Percentiles rank a stretch among this genome's conserved stretches.
These are phyloP conservation scores for Sylvia atricapilla DNA, from an alignment of 2,113 vertebrate genomes.

Conservation along the genomic window DNA sequence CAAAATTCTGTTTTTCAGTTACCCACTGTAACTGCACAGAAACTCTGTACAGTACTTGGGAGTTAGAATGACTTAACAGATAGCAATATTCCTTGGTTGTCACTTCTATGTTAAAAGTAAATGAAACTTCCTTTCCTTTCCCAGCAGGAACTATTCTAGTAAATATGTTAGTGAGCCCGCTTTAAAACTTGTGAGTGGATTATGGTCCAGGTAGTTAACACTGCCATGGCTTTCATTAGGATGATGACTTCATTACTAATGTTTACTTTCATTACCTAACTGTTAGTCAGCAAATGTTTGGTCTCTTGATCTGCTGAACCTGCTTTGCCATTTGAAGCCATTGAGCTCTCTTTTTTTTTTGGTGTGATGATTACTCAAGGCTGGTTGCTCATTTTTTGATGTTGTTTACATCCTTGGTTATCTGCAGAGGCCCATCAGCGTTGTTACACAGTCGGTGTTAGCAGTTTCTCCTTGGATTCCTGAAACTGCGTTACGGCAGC, in stretches of 20 bases:
- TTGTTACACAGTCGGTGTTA: not conserved
- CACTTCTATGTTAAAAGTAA: not conserved
- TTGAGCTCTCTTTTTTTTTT: not conserved
- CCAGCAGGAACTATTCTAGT: not conserved
- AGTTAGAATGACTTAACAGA: not conserved
- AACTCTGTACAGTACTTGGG: not conserved
- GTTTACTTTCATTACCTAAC: constrained; percentile 34
- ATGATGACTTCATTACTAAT: constrained; percentile 23
- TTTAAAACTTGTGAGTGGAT: not conserved
- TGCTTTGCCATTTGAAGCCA: constrained; percentile 38
- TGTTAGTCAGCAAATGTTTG: constrained; percentile 24
- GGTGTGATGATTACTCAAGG: not conserved
- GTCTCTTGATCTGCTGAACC: constrained; percentile 34
- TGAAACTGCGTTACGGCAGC: constrained; percentile 10
- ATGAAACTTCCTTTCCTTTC: not conserved
- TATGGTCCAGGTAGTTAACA: constrained; percentile 6
- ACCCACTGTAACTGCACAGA: not conserved
- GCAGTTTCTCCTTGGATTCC: constrained; percentile 41
- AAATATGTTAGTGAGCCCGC: not conserved
- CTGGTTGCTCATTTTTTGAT: not conserved
- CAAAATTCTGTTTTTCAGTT: constrained; percentile 13
- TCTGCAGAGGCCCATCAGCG: not conserved
- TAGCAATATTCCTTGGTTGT: not conserved
- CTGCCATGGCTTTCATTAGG: not conserved
- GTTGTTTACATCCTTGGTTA: constrained; percentile 16